Evolutionary conservation across 2,113 vertebrate genomes (phyloP), one percentile per base, ranked within the genome.

Genomic region (Diadophis punctatus): DNA sequence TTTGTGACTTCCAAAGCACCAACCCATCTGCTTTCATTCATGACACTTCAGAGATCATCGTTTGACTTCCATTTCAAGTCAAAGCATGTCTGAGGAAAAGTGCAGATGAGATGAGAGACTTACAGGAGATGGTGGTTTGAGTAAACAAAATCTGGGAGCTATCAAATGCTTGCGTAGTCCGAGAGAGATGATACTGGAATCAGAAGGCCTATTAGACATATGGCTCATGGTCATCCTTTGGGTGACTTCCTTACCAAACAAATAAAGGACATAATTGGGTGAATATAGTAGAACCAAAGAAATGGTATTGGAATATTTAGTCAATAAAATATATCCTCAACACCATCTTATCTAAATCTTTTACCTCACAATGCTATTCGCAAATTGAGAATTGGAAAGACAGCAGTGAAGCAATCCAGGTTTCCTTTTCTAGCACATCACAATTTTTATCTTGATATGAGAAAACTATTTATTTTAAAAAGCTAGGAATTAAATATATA

Each of bases 1-100:
- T 98, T 98, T 97, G 98, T 98, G 97, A 97, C 96, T 96, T 96
- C 90, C 60, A 87, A 96, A 91, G 95, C 94, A 96, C 96, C 96
- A 97, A 88, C 90, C 96, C 94, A 94, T 94, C 94, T 97, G 95
- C 93, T 96, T 95, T 95, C 96, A 95, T 96, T 96, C 94, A 90
- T 95, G 88, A 43, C 91, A 74, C 91, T 96, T 89, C 94, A 94
- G 90, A 94, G 94, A 94, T 93, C 93, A 89, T 92, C 90, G 89
- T 92, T 52, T 96, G 96, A 96, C 97, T 93, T 96, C 95, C 95
- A 96, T 96, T 53, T 88, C 93, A 49, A 48, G 90, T 92, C 39
- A 93, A 96, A 95, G 95, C 97, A 97, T 97, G 96, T 93, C 18
- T 22, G 49, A 74, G 3, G 34, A 39, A 89, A 63, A 91, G 93